Conservation (phyloP, 2,888 invertebrate species). For the Agrilus mali region DNA sequence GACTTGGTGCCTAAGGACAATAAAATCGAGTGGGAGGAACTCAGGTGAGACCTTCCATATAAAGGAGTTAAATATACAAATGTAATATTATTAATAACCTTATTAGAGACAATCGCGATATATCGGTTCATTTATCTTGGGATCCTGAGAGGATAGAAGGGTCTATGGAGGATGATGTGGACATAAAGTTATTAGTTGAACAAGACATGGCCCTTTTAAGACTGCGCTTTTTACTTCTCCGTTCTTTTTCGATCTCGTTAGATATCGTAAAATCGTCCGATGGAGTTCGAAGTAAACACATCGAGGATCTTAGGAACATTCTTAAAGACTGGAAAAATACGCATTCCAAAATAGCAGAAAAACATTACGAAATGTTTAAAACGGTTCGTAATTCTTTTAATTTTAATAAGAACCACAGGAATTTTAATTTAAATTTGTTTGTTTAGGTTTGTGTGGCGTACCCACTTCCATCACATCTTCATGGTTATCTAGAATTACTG, state of each 20-base stretch:
- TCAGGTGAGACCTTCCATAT: slow-evolving; percentile 27
- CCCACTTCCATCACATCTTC: slow-evolving; percentile 28
- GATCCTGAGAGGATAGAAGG: slow-evolving; percentile 42
- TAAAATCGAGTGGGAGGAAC: slow-evolving; percentile 44
- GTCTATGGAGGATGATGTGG: slow-evolving; percentile 29
- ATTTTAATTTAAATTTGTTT: no score
- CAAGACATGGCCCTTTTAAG: slow-evolving; percentile 27
- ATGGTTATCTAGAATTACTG: slow-evolving; percentile 22
- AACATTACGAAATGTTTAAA: no score
- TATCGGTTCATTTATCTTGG: slow-evolving; percentile 57
- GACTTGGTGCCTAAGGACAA: slow-evolving; percentile 47
- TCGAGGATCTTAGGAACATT: slow-evolving; percentile 18
- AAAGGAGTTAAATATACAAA: not conserved
- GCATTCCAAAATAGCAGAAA: slow-evolving; percentile 7
- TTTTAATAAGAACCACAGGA: no score
- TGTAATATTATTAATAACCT: not conserved
- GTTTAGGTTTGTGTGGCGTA: slow-evolving; percentile 10
- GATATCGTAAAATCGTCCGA: slow-evolving; percentile 25
- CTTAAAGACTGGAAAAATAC: slow-evolving; percentile 23
- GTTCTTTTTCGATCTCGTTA: slow-evolving; percentile 20
- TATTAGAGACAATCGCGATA: slow-evolving; percentile 64
- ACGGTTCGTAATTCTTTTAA: no score
- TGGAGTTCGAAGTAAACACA: slow-evolving; percentile 20
- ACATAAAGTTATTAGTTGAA: slow-evolving; percentile 20
- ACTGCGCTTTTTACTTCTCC: slow-evolving; percentile 22